Evolutionary conservation across 1,140 invertebrate genomes (phyloP).

Genomic region (Aporrectodea caliginosa): DNA sequence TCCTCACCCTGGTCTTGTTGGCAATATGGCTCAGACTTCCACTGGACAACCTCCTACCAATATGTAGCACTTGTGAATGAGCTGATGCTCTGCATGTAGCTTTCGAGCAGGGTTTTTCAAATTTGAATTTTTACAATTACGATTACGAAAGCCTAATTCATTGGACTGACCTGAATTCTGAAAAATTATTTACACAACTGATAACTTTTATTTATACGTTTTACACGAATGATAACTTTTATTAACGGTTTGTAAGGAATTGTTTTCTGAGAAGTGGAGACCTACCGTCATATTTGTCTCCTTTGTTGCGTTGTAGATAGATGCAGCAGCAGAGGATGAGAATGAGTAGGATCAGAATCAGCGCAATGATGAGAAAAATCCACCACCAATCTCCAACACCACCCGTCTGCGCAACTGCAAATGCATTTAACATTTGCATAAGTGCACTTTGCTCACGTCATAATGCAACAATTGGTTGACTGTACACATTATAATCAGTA

Average conservation of each 20-base stretch:
- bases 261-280: no score
- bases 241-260: no score
- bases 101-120: not conserved
- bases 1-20: no score
- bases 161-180: not conserved
- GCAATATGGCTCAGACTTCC: no score
- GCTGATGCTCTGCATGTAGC: no score
- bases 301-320: slow-evolving; percentile 21
- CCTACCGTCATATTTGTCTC: slow-evolving; percentile 28
- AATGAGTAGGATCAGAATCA: slow-evolving; percentile 29
- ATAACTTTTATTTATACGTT: not conserved
- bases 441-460: no score
- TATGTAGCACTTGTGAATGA: no score
- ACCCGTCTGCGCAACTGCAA: slow-evolving; percentile 4
- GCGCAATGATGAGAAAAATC: slow-evolving; percentile 29
- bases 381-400: slow-evolving; percentile 23
- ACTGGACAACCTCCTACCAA: no score
- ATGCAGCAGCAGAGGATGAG: slow-evolving; percentile 29
- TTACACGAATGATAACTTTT: not conserved
- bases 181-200: no score
- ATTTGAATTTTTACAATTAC: not conserved
- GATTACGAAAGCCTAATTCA: not conserved
- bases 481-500: not conserved
- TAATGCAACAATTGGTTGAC: not conserved
- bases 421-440: no score